Base-by-base conservation (phyloP, 35 echinoderm and acorn worm species). In the Amphiura filiformis region DNA sequence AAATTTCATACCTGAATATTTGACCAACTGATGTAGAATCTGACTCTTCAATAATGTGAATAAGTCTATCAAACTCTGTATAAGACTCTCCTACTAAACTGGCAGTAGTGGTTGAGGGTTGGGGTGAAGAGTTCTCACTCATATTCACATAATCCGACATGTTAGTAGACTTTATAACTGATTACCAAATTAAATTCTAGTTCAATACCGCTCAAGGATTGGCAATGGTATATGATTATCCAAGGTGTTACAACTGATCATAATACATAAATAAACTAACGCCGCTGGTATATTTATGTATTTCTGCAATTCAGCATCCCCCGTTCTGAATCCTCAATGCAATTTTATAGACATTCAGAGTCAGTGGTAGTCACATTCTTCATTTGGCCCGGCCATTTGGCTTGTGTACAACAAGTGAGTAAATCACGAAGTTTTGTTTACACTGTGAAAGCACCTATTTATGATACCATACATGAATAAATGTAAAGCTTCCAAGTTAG, bases 11-110 rank as follows among this genome's bases (percentile, higher is more conserved):
- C 95, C 95, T 94, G 87, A 97, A 97, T 38, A 94, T 97, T 81
- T 94, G 95, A 36, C 95, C 92, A 47, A 97, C 89, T 13, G 91
- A 93, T 13, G 92, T 94, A n/a, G 95, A 91, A 86, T 97, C 95
- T 30, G 95, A 97, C n/a, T 97, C 95, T 70, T 97, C 95, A 39
- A 97, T 94, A 38, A 94, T 86, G 36, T 88, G 86, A 37, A 97
- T 87, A 42, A 97, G 83, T 36, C 92, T 80, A 36, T 93, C 57
- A 70, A 84, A 84, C 32, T 97, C 95, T 0, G 82, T 82, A 11
- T 85, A 82, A 34, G 80, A 38, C 26, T 91, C 86, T 31, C 70
- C 65, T n/a, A 79, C 34, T 13, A 47, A 37, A 13, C 31, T 65
- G 36, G 18, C 34, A 35, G 76, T 75, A 26, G 42, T 86, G 75